Base-by-base conservation (phyloP, 2,888 invertebrate genomes). In the Alentia gelatinosa region DNA sequence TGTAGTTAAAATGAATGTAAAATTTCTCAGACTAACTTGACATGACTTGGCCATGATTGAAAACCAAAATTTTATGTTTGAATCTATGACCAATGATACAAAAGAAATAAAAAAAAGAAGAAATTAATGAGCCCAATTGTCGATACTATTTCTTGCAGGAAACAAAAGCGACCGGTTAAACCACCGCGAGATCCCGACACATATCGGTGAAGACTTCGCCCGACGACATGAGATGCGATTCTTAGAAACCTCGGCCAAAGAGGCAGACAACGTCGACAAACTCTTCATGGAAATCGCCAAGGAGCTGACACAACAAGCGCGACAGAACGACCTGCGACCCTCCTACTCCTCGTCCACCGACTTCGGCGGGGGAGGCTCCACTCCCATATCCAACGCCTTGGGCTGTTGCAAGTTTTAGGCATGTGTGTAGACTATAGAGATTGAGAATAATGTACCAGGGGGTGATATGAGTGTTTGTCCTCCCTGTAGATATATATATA, bases 141-240 rank as follows among this genome's bases (percentile, higher is more conserved):
- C n/a, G n/a, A 42, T 42, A 42, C 47, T n/a, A 63, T 7, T 74
- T 63, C 30, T 89, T 89, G 94, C 94, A 98, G 98, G 98, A 94
- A 99, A 99, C 96, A 99, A 99, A 97, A 98, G 98, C 94, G 99
- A 99, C 96, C 97, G 99, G 94, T 98, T 98, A 95, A 99, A 99
- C 96, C 96, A 96, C 75, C 97, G 99, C 93, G 99, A 99, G 97
- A 98, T 99, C 95, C 99, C 99, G 0, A 97, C 98, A 40, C 98
- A 98, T 95, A 98, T 99, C 84, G 99, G 99, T 0, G 98, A 96
- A 96, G 98, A 98, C 96, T 99, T 99, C 97, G 98, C 99, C 33
- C 98, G 98, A 95, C 97, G 98, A 94, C 98, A 99, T 95, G 98
- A 98, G 94, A 99, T 99, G 98, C 95, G 95, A 91, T 99, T 99